These are phyloP conservation scores for Meiosimyza platycephala DNA, from an alignment of 2,888 invertebrate species.

Conservation along the genomic window DNA sequence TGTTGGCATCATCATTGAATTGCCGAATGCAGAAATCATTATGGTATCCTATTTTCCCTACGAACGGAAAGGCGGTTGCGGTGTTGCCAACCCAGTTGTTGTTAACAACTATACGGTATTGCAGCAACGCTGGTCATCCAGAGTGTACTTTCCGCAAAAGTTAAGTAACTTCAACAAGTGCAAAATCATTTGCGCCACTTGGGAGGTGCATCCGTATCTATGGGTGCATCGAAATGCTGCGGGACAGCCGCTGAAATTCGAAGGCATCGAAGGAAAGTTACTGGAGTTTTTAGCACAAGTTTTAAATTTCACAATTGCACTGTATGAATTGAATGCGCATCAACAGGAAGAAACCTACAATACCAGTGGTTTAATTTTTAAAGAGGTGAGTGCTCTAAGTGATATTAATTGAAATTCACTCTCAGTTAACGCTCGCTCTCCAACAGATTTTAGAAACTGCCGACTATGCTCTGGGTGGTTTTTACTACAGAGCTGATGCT, in stretches of 20 bases:
- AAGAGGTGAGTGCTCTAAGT: constrained; percentile 46
- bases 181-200: constrained; percentile 55
- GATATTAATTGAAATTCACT: neutral
- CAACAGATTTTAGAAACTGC: constrained; percentile 53
- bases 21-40: constrained; percentile 38
- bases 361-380: constrained; percentile 47
- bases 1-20: constrained; percentile 45
- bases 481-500: constrained; percentile 49
- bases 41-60: constrained; percentile 57
- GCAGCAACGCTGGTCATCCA: constrained; percentile 43
- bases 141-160: constrained; percentile 50
- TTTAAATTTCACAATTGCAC: constrained; percentile 53
- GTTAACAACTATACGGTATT: constrained; percentile 49
- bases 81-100: constrained; percentile 45
- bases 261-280: constrained; percentile 57
- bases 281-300: constrained; percentile 52
- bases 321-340: constrained; percentile 50
- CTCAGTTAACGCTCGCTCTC: neutral
- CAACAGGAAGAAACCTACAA: constrained; percentile 51
- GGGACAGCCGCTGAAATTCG: constrained; percentile 23
- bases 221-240: constrained; percentile 29
- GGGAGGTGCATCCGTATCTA: constrained; percentile 58
- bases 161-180: constrained; percentile 56
- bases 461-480: constrained; percentile 56
- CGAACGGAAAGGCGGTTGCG: constrained; percentile 44